Conservation (phyloP, 2,797 vertebrate genomes). For the Heteromormyrus szaboi region DNA sequence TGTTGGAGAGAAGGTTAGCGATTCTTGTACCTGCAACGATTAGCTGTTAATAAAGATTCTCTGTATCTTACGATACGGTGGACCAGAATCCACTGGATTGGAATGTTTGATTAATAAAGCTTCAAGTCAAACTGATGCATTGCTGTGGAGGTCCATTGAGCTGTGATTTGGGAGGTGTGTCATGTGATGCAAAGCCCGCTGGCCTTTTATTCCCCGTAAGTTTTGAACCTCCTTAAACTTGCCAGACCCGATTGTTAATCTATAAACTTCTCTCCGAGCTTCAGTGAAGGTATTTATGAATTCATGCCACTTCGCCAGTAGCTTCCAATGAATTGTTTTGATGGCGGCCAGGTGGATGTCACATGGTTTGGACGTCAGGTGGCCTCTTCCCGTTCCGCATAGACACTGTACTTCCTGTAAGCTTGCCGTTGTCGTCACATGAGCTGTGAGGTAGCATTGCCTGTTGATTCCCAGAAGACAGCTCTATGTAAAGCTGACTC, state of each 20-base stretch:
- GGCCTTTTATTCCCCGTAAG: not conserved
- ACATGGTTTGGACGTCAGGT: not conserved
- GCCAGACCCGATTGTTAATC: not conserved
- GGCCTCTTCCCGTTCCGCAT: not conserved
- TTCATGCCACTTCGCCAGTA: not conserved
- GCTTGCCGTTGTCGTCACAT: not conserved
- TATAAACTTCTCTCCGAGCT: not conserved
- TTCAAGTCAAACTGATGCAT: conserved; percentile 17
- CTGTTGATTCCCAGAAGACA: not conserved
- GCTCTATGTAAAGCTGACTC: not conserved
- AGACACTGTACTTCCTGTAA: not conserved
- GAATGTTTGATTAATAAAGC: conserved; percentile 16
- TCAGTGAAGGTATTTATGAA: not conserved
- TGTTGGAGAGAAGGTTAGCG: conserved; percentile 7
- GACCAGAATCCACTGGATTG: not conserved
- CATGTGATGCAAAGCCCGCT: not conserved
- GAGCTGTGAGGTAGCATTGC: not conserved
- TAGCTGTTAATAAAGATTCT: not conserved
- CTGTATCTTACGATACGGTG: not conserved
- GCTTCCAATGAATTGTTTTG: not conserved
- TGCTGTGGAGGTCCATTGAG: conserved; percentile 7
- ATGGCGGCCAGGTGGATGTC: not conserved
- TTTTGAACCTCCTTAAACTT: not conserved
- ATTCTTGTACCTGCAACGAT: conserved; percentile 5
- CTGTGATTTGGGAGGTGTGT: not conserved